A percentile compares a stretch with the other conserved stretches of the same genome.
phyloP scores from a whole-genome alignment of 2,113 vertebrate genomes.

The Pica pica region DNA sequence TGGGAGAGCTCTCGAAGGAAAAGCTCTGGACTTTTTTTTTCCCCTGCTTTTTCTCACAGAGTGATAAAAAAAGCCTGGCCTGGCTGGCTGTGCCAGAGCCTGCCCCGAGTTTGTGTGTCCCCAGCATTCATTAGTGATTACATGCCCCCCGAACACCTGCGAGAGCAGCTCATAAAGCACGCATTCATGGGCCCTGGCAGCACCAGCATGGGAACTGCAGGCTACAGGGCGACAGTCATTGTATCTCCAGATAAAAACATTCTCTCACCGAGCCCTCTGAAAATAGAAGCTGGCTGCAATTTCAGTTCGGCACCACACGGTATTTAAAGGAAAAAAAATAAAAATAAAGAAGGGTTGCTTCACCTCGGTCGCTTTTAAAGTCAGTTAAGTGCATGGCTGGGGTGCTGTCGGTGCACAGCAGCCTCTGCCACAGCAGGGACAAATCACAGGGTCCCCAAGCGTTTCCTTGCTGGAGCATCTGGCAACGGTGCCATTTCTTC shows the following conservation, averaged over 20 bases:
- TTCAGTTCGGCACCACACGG: slow-evolving; percentile 65
- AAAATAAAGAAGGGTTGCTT: slow-evolving; percentile 55
- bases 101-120: slow-evolving; percentile 60
- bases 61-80: background rate
- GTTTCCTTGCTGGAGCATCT: slow-evolving; percentile 8
- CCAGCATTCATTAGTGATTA: slow-evolving; percentile 75
- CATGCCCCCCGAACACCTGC: slow-evolving; percentile 79
- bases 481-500: background rate
- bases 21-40: background rate
- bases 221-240: slow-evolving; percentile 73
- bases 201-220: slow-evolving; percentile 78
- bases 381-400: slow-evolving; percentile 39
- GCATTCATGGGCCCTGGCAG: slow-evolving; percentile 82
- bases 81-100: slow-evolving; percentile 69
- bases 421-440: background rate
- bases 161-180: slow-evolving; percentile 75
- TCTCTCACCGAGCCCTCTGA: slow-evolving; percentile 73
- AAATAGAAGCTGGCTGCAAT: slow-evolving; percentile 72
- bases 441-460: background rate
- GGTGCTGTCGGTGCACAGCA: slow-evolving; percentile 18
- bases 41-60: slow-evolving; percentile 56
- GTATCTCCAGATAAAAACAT: slow-evolving; percentile 81
- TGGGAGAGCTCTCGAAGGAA: background rate
- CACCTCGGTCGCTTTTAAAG: slow-evolving; percentile 68
- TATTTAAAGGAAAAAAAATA: slow-evolving; percentile 17